phyloP scores from a whole-genome alignment of 2,113 vertebrate genomes.

The Mus spicilegus region DNA sequence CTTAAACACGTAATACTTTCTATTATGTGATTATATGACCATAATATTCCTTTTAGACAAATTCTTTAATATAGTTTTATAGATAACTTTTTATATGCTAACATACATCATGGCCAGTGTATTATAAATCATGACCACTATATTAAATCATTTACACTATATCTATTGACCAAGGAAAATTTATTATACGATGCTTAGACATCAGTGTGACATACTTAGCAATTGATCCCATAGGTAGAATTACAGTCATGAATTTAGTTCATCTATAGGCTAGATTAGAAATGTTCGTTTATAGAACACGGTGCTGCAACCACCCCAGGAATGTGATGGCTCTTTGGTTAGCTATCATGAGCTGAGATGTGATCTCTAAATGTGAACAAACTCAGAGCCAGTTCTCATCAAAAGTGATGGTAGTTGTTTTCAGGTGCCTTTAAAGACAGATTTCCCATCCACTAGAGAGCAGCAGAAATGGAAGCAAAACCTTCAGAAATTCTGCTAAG shows the following conservation, averaged over 20 bases:
- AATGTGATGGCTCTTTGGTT: neutral
- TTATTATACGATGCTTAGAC: neutral
- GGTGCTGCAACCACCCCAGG: neutral
- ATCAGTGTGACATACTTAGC: neutral
- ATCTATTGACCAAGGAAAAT: neutral
- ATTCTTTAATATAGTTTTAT: neutral
- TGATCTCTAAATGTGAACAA: neutral
- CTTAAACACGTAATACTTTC: neutral
- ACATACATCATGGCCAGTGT: neutral
- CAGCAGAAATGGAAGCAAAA: neutral
- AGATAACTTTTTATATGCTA: neutral
- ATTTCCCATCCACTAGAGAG: neutral
- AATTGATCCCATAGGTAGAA: neutral
- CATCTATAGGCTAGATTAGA: neutral
- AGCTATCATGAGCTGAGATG: neutral
- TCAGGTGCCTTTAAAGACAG: neutral
- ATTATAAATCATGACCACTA: neutral
- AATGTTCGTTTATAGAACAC: neutral
- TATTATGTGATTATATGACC: neutral
- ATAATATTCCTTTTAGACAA: neutral
- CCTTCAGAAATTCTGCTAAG: neutral
- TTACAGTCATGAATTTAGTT: neutral
- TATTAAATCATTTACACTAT: neutral
- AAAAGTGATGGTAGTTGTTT: neutral
- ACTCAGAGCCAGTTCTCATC: neutral